Evolutionary conservation across 2,888 invertebrate genomes (phyloP), one percentile per base, ranked within the genome.

Genomic region (Microplitis manilae): DNA sequence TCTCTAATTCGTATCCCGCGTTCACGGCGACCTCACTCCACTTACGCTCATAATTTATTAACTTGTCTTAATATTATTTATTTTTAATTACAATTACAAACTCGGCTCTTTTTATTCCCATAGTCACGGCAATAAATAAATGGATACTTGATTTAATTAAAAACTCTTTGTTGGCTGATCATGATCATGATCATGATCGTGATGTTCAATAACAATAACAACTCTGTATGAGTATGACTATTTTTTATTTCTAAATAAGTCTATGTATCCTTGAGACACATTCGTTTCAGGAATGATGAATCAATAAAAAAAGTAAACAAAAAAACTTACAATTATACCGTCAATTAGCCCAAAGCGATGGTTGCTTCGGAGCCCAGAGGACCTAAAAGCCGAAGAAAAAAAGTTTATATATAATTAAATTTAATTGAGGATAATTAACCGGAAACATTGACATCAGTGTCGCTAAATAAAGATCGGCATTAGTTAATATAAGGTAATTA

Each of bases 211-310:
- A 30, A 30, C 30, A 30, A 30, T 30, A 30, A 30, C 30, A 30
- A 30, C 2, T 30, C 30, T 30, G 30, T 30, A 30, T 30, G 30
- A 30, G 30, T 30, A 30, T 67, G 1, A 38, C 39, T 67, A 7
- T 17, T 64, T 64, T 68, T 8, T 50, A 50, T 50, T 50, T 50
- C 50, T 50, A 50, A 50, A 50, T 50, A 50, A 59, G 59, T 59
- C 9, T 30, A 13, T 5, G 5, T 15, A 73, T 73, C 73, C 73
- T 73, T 73, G 73, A 73, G 73, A 73, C 50, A 73, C 65, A 73
- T 73, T 73, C 13, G 73, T 73, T 73, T 40, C 73, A 73, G 30
- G 69, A 70, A 60, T 70, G 65, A 64, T 64, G 20, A 40, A 71
- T 59, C 71, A 71, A 39, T 40, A 39, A 61, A 39, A 39, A 61